Conservation (phyloP, 2,797 vertebrate species). For the Takifugu rubripes region DNA sequence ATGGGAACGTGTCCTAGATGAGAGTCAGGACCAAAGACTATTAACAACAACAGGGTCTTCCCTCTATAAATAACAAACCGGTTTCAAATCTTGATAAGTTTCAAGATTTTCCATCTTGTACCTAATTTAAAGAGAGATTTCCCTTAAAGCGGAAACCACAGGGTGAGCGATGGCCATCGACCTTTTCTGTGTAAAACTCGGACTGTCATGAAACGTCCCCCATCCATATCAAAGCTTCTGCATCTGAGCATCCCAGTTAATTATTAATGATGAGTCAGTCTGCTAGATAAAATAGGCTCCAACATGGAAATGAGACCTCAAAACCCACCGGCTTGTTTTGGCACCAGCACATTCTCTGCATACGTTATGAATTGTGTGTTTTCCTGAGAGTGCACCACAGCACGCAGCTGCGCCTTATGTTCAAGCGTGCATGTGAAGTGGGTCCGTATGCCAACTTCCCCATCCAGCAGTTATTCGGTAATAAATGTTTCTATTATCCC, state of each 20-base stretch:
- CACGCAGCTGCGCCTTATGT: conserved; percentile 33
- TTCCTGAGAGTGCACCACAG: conserved; percentile 13
- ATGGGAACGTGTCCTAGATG: too few relatives aligned
- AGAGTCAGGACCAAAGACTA: too few relatives aligned
- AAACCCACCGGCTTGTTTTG: conserved; percentile 66
- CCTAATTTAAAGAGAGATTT: too few relatives aligned
- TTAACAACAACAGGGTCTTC: too few relatives aligned
- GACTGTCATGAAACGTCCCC: conserved; percentile 5
- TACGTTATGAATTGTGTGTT: conserved; percentile 49
- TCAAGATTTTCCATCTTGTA: too few relatives aligned
- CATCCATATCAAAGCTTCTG: conserved; percentile 48
- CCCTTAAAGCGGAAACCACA: too few relatives aligned
- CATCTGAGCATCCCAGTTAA: conserved; percentile 58
- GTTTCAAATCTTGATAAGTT: too few relatives aligned
- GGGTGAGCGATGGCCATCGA: too few relatives aligned
- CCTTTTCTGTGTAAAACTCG: too few relatives aligned
- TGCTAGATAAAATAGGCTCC: conserved; percentile 63
- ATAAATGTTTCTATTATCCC: conserved; percentile 57
- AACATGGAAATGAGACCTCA: conserved; percentile 68
- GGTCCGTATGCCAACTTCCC: too few relatives aligned
- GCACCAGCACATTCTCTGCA: conserved; percentile 58
- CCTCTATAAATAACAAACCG: too few relatives aligned
- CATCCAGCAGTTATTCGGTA: conserved; percentile 25
- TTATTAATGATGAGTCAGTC: conserved; percentile 66
- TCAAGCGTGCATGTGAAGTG: conserved; percentile 40